phyloP scores from a whole-genome alignment of 2,113 vertebrate species.

The Oncorhynchus nerka region DNA sequence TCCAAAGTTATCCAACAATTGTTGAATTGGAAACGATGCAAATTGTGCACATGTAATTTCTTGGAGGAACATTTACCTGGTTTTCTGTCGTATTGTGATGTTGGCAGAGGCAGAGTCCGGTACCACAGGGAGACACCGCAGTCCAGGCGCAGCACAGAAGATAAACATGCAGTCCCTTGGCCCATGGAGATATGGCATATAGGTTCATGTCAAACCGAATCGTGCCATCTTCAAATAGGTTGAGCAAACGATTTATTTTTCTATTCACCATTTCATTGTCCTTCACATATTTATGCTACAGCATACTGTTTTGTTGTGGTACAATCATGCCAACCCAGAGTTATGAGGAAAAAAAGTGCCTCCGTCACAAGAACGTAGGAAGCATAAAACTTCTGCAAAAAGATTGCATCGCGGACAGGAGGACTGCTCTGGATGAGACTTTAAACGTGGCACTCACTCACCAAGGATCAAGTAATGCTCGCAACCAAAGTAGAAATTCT shows the following conservation, averaged over 20 bases:
- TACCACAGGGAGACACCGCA: slow-evolving; percentile 14
- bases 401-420: slow-evolving; percentile 65
- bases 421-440: slow-evolving; percentile 47
- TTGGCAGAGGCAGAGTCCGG: slow-evolving; percentile 31
- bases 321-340: slow-evolving; percentile 72
- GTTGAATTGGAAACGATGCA: slow-evolving; percentile 33
- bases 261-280: slow-evolving; percentile 84
- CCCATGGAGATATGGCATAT: slow-evolving; percentile 91
- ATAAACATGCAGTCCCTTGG: slow-evolving; percentile 73
- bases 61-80: slow-evolving; percentile 26
- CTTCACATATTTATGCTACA: slow-evolving; percentile 87
- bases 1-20: slow-evolving; percentile 20
- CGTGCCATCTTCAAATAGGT: slow-evolving; percentile 77
- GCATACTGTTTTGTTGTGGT: slow-evolving; percentile 80
- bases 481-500: slow-evolving; percentile 46
- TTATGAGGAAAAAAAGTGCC: slow-evolving; percentile 71
- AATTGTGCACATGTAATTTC: slow-evolving; percentile 36
- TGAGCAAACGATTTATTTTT: slow-evolving; percentile 82
- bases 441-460: slow-evolving; percentile 23
- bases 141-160: slow-evolving; percentile 46
- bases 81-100: slow-evolving; percentile 39
- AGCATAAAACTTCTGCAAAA: slow-evolving; percentile 82
- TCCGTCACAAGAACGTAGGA: slow-evolving; percentile 62
- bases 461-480: slow-evolving; percentile 26
- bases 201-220: slow-evolving; percentile 77